Evolutionary conservation across 2,113 vertebrate genomes (phyloP), one percentile per base, ranked within the genome.

Genomic region (Crotalus helleri): DNA sequence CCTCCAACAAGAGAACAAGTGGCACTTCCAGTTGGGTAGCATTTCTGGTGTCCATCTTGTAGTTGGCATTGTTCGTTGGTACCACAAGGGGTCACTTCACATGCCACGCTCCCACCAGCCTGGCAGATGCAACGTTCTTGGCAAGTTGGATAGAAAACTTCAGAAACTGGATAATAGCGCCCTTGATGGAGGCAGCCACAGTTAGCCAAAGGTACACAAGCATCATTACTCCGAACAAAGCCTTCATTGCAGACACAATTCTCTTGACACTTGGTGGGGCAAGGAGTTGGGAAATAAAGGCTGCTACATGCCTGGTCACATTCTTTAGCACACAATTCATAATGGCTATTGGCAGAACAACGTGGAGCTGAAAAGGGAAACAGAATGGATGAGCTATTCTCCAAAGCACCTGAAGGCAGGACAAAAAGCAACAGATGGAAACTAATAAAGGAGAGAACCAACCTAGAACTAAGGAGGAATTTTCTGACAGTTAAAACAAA

Each of bases 261-360:
- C 88, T 98, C 98, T 1, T 51, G 6, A 88, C 98, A 98, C 24
- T 86, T 85, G 0, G 91, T 93, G 23, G 85, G 93, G 46, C 98
- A 98, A 81, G 93, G 96, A 51, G 92, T 24, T 0, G 94, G 12
- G 5, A 96, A 88, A 0, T 95, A 95, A 54, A 98, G 95, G 74
- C 96, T 96, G 90, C 97, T 96, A 0, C 98, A 99, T 91, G 98
- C 97, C 87, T 94, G 54, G 0, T 96, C 97, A 89, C 98, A 98
- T 92, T 95, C 96, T 0, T 53, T 33, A 59, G 96, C 95, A 85
- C 98, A 98, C 1, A 88, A 51, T 69, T 97, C 95, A 0, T 98
- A 98, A 95, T 98, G 97, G 90, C 98, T 98, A 95, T 98, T 95
- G 2, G 91, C 81, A 0, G 98, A 97, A 90, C 98, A 99, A 87